Percentiles rank a stretch among this genome's conserved stretches.
These are phyloP conservation scores for Zelleria hepariella DNA, from an alignment of 2,888 invertebrate species.

Conservation along the genomic window DNA sequence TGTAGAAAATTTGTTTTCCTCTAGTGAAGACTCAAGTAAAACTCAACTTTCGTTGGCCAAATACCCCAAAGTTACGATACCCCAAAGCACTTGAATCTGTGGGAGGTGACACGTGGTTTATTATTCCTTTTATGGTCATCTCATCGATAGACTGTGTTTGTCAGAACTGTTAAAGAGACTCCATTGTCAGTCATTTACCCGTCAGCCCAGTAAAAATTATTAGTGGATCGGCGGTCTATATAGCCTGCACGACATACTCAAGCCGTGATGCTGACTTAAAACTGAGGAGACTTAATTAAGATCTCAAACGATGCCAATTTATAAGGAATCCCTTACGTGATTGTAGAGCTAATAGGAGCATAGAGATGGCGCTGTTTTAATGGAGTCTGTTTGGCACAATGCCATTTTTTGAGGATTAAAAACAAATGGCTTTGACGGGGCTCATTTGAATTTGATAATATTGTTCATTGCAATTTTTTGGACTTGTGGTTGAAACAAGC, in stretches of 20 bases:
- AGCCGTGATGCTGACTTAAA: conserved; percentile 33
- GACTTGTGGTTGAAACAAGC: no score
- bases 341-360: conserved; percentile 38
- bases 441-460: background rate
- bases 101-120: no score
- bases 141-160: no score
- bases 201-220: conserved; percentile 3
- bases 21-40: no score
- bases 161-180: no score
- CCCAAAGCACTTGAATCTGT: no score
- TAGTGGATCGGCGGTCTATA: conserved; percentile 13
- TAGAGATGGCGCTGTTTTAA: background rate
- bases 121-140: no score
- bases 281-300: conserved; percentile 66
- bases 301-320: conserved; percentile 63
- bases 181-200: no score
- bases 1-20: no score
- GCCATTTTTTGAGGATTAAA: background rate
- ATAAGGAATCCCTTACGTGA: conserved; percentile 52
- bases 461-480: no score
- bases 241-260: conserved; percentile 10
- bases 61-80: no score
- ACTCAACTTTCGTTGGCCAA: no score
- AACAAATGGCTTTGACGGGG: background rate
- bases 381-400: background rate